Percentiles rank a stretch among this genome's conserved stretches.
Evolutionary conservation across 1,140 invertebrate species (phyloP).

Genomic region (Palaemon carinicauda): DNA sequence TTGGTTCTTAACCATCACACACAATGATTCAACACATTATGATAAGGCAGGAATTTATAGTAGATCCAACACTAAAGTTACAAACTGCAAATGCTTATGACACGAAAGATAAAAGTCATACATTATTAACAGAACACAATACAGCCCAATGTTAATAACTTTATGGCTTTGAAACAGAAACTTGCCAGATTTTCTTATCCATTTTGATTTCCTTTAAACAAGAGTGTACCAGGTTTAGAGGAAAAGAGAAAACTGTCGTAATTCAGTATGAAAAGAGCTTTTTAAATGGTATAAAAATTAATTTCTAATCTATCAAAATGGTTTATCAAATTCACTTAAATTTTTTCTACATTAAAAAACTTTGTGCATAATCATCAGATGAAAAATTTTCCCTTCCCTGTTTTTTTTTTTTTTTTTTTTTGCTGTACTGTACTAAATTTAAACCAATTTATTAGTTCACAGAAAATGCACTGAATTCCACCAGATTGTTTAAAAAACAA

Average conservation of each 20-base stretch:
- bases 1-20: slow-evolving; percentile 5
- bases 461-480: too few relatives aligned
- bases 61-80: not conserved
- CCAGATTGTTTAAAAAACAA: too few relatives aligned
- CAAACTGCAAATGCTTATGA: not conserved
- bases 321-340: not conserved
- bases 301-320: not conserved
- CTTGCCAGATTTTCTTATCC: too few relatives aligned
- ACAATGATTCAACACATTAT: slow-evolving; percentile 14
- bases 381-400: slow-evolving; percentile 3
- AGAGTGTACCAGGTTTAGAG: too few relatives aligned
- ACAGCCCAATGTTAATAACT: too few relatives aligned
- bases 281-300: not conserved
- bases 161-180: too few relatives aligned
- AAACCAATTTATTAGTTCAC: not conserved
- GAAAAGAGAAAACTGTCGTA: too few relatives aligned
- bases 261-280: not conserved
- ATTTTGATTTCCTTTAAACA: too few relatives aligned
- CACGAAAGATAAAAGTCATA: not conserved
- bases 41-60: slow-evolving; percentile 21
- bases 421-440: not conserved
- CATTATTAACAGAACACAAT: too few relatives aligned
- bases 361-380: not conserved
- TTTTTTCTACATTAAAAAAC: not conserved
- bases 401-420: not conserved